Percentiles rank a stretch among this genome's conserved stretches.
phyloP scores from a whole-genome alignment of 2,113 vertebrate genomes.

The Cnemophilus loriae region DNA sequence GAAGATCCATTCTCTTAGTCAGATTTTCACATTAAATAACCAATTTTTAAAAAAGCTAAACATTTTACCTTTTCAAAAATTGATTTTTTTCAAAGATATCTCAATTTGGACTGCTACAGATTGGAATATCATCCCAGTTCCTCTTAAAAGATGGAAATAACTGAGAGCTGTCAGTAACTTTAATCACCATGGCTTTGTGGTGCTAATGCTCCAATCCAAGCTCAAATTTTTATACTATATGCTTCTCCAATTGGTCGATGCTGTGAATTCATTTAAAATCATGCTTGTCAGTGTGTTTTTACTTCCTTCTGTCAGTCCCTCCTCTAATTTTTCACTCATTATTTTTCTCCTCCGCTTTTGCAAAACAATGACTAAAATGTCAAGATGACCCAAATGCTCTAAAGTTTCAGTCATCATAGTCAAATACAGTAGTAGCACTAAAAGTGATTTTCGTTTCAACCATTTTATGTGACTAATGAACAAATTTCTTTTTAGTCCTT shows the following conservation, averaged over 20 bases:
- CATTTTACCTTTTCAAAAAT: background rate
- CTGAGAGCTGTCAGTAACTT: background rate
- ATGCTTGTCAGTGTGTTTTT: background rate
- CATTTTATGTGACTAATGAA: background rate
- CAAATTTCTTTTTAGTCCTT: background rate
- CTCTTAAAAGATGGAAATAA: background rate
- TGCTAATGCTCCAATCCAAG: background rate
- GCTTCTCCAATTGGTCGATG: background rate
- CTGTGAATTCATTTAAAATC: background rate
- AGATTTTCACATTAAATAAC: background rate
- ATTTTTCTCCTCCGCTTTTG: background rate
- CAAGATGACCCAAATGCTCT: background rate
- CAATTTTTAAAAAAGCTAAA: background rate
- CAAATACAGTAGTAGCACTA: background rate
- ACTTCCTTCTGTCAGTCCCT: background rate
- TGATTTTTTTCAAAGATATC: background rate
- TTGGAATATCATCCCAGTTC: background rate
- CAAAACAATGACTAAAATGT: background rate
- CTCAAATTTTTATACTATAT: background rate
- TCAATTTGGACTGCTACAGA: background rate
- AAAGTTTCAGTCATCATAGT: background rate
- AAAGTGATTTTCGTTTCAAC: background rate
- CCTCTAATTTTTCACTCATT: background rate
- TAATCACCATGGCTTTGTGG: background rate
- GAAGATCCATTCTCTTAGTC: background rate